Base-by-base conservation (phyloP, 1,140 invertebrate species). In the Rhopalosiphum maidis region DNA sequence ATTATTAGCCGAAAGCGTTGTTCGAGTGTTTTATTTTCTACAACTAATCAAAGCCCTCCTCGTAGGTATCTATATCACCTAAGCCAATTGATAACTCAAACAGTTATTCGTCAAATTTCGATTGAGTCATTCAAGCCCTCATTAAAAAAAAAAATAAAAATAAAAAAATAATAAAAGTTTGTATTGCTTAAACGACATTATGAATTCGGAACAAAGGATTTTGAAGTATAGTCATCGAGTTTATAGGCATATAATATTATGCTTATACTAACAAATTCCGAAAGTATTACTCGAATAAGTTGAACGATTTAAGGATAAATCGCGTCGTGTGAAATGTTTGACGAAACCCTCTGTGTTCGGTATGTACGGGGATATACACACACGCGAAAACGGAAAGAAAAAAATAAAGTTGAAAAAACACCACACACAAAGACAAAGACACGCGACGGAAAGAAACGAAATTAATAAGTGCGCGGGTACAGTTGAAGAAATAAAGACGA, bases 401-500 rank as follows among this genome's bases (percentile, higher is more conserved):
- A 77, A 77, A 77, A 77, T 18, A n/a, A 77, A 77, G 60, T 35
- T n/a, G 30, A 77, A 77, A 77, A 77, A 77, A 60, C 23, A 77
- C 5, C 30, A n/a, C 30, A 77, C n/a, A 77, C 60, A 77, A 77
- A 77, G n/a, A 77, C 30, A 77, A 77, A n/a, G 15, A 11, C 30
- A n/a, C 30, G 60, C 30, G 18, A n/a, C n/a, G 30, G 15, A 30
- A 77, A 77, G 60, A 77, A 77, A 77, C 60, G 60, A 77, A 77
- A 77, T 77, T 77, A 77, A 77, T 77, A 77, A 77, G 60, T 77
- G 60, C 60, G 60, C 15, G 30, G 60, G 60, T 77, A 77, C 60
- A 77, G 60, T 77, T 77, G 60, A 77, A 77, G 60, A 77, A 77
- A 77, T 77, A 77, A 77, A 21, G 60, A 77, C 30, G 60, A 77